phyloP scores from a whole-genome alignment of 2,797 vertebrate genomes.

The Orestias chungarensis region DNA sequence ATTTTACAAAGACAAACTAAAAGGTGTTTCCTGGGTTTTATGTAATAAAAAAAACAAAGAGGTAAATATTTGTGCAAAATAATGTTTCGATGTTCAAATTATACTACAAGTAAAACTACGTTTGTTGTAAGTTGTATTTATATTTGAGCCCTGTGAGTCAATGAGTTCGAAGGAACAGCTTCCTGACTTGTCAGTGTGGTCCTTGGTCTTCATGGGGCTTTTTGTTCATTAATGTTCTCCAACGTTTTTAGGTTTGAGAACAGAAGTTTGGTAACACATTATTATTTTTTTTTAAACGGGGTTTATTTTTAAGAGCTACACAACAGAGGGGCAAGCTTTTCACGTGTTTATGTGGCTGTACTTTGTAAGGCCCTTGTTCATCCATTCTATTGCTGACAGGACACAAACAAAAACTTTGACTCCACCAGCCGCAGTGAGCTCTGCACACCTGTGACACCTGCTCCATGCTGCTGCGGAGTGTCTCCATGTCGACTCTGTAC shows the following conservation, averaged over 20 bases:
- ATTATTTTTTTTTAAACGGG: background rate
- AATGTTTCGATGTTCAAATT: background rate
- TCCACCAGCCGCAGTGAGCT: background rate
- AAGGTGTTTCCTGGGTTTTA: no score
- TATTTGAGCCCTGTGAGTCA: background rate
- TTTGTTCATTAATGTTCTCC: background rate
- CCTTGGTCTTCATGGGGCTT: background rate
- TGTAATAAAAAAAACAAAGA: background rate
- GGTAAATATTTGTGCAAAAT: background rate
- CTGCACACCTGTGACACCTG: conserved; percentile 86
- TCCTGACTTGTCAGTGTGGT: background rate
- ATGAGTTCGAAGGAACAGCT: background rate
- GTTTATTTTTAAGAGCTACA: background rate
- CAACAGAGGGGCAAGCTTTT: background rate
- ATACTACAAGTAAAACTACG: background rate
- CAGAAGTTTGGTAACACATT: background rate
- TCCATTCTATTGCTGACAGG: background rate
- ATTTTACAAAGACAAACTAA: background rate
- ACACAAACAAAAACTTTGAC: background rate
- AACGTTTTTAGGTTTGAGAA: background rate
- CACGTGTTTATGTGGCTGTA: background rate
- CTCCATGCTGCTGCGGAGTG: conserved; percentile 88
- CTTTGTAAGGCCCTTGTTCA: background rate
- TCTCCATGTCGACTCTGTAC: conserved; percentile 88
- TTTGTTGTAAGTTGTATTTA: background rate